A percentile compares a stretch with the other conserved stretches of the same genome.
These are phyloP conservation scores for Trichonephila inaurata DNA, from an alignment of 1,140 invertebrate genomes.

Conservation along the genomic window DNA sequence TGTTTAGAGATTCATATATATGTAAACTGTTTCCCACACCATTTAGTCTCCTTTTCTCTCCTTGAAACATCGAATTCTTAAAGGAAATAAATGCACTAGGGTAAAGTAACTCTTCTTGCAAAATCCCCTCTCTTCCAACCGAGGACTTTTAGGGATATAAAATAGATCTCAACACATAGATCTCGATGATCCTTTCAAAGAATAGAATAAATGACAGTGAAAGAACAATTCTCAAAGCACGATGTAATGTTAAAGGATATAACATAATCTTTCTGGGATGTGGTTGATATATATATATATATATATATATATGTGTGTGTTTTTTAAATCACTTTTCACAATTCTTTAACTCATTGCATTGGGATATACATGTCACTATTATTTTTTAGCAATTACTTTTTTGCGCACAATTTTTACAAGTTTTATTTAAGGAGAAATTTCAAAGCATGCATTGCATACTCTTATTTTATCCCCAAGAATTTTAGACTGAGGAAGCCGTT, in stretches of 20 bases:
- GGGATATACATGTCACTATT: no score
- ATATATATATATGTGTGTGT: no score
- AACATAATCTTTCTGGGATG: no score
- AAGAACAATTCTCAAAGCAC: background rate
- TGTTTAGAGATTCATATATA: background rate
- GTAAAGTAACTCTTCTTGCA: slow-evolving; percentile 1
- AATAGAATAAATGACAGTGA: background rate
- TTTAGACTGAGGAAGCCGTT: no score
- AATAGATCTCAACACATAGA: slow-evolving; percentile 2
- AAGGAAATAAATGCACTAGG: slow-evolving; percentile 45
- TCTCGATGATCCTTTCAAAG: slow-evolving; percentile 23
- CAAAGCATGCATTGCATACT: no score
- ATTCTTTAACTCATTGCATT: no score
- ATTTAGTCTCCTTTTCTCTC: background rate
- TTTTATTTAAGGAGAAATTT: no score
- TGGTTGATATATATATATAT: no score
- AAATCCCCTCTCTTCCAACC: slow-evolving; percentile 32
- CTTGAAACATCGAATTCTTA: background rate
- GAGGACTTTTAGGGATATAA: background rate
- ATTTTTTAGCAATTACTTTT: no score
- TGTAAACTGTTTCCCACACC: background rate
- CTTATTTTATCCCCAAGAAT: no score
- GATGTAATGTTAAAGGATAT: background rate
- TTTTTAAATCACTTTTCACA: no score
- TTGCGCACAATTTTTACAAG: no score